Conservation (phyloP, 2,797 vertebrate species). For the Melanotaenia maccullochi region DNA sequence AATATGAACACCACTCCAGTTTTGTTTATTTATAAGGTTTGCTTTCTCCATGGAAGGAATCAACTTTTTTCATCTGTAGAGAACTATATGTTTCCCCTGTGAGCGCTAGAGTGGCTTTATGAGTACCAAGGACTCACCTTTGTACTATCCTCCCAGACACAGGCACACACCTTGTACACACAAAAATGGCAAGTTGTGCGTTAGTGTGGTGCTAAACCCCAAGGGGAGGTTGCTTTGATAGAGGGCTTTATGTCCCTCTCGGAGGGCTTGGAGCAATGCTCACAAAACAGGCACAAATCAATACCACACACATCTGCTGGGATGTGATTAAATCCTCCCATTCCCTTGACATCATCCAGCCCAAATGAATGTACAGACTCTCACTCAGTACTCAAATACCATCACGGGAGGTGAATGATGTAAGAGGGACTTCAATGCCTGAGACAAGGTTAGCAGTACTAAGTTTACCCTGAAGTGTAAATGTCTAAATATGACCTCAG, state of each 20-base stretch:
- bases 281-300: conserved; percentile 70
- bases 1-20: conserved; percentile 31
- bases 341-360: conserved; percentile 39
- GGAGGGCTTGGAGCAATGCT: conserved; percentile 47
- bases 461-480: conserved; percentile 37
- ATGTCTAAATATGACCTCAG: conserved; percentile 30
- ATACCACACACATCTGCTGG: conserved; percentile 72
- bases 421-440: conserved; percentile 43
- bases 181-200: conserved; percentile 17
- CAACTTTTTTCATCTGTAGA: conserved; percentile 29
- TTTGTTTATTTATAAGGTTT: conserved; percentile 50
- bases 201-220: conserved; percentile 28
- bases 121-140: conserved; percentile 45
- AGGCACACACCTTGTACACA: conserved; percentile 13
- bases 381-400: conserved; percentile 13
- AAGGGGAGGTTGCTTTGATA: conserved; percentile 66
- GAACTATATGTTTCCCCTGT: conserved; percentile 39
- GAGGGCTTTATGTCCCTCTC: conserved; percentile 62
- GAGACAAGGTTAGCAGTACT: conserved; percentile 47
- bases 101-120: conserved; percentile 49
- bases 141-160: conserved; percentile 3
- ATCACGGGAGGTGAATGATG: conserved; percentile 17
- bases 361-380: conserved; percentile 26
- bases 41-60: conserved; percentile 28
- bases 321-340: conserved; percentile 69